A percentile compares a stretch with the other conserved stretches of the same genome.
phyloP scores from a whole-genome alignment of 2,113 vertebrate species.

The Pavo muticus region DNA sequence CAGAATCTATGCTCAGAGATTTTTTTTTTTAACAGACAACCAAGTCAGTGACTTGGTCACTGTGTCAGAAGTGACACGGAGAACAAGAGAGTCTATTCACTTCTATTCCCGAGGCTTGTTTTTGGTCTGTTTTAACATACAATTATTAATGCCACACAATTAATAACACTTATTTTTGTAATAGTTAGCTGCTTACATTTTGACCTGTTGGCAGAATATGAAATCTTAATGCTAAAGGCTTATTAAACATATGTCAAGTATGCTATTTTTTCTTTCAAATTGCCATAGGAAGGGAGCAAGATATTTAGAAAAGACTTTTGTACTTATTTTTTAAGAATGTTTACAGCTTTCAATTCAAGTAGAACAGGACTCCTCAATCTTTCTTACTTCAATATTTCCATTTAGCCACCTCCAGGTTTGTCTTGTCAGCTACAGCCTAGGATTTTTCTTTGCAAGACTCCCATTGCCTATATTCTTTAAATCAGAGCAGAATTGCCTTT shows the following conservation, averaged over 20 bases:
- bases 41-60: not conserved
- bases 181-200: not conserved
- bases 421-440: not conserved
- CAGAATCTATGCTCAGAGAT: not conserved
- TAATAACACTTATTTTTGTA: not conserved
- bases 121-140: not conserved
- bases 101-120: not conserved
- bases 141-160: not conserved
- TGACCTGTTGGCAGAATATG: not conserved
- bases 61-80: not conserved
- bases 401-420: not conserved
- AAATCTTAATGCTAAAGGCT: not conserved
- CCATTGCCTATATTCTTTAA: not conserved
- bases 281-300: not conserved
- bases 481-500: not conserved
- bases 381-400: not conserved
- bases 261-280: conserved; percentile 11
- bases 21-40: not conserved
- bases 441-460: not conserved
- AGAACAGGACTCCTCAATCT: not conserved
- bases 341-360: not conserved
- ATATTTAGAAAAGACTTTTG: not conserved
- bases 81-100: not conserved
- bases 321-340: not conserved
- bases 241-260: not conserved